Base-by-base conservation (phyloP, 2,113 vertebrate species). In the Poicephalus meyeri region DNA sequence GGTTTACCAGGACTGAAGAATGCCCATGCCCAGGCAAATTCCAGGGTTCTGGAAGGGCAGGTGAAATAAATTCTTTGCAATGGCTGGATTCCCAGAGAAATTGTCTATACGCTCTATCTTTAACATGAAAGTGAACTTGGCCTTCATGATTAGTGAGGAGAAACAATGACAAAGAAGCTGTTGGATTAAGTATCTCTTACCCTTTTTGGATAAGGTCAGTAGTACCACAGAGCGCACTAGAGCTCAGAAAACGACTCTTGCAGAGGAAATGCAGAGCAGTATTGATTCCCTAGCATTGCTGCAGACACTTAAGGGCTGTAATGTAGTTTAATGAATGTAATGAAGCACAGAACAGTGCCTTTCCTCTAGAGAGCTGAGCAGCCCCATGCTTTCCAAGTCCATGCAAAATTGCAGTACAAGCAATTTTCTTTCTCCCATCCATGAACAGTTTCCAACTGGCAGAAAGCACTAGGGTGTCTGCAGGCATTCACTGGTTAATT, bases 311-410 rank as follows among this genome's bases (percentile, higher is more conserved):
- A 50, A 63, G 91, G 58, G 72, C 78, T 85, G 47, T 61, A 95
- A 91, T 79, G 70, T 94, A 96, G 66, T 86, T 94, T 88, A 97
- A 96, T 80, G 81, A 97, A 87, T 6, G 52, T 64, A 97, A 96
- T 24, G 79, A 97, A 89, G 96, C 86, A 82, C 46, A 92, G 83
- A 92, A 56, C 31, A 86, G 71, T 79, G 50, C 39, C 63, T 77
- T 88, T 87, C 53, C 93, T 93, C 86, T 19, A 55, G 76, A 82
- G 78, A 90, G 29, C 37, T 52, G 47, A 73, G 66, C 28, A 71
- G 80, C 25, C n/a, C 87, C 63, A 61, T 25, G 28, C 24, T 76
- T 91, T 84, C 47, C 63, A 79, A 66, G 50, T 74, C 88, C 66
- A 46, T 42, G 29, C 79, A 96, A 82, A 92, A 68, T 14, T 69